A percentile compares a stretch with the other conserved stretches of the same genome.
Evolutionary conservation across 2,113 vertebrate genomes (phyloP).

Genomic region (Eclectus roratus): DNA sequence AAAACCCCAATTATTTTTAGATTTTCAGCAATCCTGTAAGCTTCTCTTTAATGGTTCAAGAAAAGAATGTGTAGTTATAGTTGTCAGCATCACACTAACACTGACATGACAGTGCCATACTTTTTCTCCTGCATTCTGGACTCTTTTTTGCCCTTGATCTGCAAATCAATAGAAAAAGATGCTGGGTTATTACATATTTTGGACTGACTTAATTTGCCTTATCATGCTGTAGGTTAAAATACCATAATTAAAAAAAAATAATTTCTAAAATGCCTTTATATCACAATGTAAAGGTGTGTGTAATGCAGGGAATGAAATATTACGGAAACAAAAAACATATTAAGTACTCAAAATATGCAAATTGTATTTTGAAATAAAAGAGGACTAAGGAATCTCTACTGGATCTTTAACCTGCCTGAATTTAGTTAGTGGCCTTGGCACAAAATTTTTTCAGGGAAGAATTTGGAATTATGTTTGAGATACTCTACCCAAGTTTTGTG

Average conservation of each 20-base stretch:
- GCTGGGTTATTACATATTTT: background rate
- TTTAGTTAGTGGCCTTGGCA: background rate
- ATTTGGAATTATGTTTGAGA: background rate
- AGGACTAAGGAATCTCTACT: background rate
- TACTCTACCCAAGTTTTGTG: background rate
- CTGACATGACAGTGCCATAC: background rate
- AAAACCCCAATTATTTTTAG: background rate
- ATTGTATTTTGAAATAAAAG: background rate
- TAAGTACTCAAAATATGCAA: background rate
- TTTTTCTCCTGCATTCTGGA: background rate
- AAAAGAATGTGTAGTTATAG: background rate
- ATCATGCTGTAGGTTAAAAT: background rate
- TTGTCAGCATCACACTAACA: background rate
- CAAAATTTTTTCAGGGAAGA: background rate
- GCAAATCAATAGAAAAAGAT: background rate
- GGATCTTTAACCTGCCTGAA: background rate
- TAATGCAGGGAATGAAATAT: background rate
- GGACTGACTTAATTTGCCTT: background rate
- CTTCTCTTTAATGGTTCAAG: background rate
- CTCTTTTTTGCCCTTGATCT: background rate
- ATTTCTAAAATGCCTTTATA: background rate
- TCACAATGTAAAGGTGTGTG: accelerated
- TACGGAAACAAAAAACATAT: background rate
- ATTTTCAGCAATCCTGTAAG: background rate
- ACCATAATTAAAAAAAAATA: background rate